A percentile compares a stretch with the other conserved stretches of the same genome.
Evolutionary conservation across 1,140 invertebrate genomes (phyloP).

Genomic region (Mizuhopecten yessoensis): DNA sequence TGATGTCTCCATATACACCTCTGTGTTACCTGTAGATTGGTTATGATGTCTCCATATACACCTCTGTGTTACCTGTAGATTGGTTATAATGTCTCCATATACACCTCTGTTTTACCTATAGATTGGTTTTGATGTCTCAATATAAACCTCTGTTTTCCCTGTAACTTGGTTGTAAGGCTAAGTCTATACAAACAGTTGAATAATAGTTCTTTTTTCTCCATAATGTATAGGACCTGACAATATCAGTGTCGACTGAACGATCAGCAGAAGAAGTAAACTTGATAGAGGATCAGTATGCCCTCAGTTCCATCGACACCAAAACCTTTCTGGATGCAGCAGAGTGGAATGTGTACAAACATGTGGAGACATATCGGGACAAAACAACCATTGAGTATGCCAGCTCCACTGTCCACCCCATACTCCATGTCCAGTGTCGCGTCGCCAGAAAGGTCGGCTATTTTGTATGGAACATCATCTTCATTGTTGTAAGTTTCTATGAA

Average conservation of each 20-base stretch:
- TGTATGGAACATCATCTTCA: conserved; percentile 79
- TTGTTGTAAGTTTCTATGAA: conserved; percentile 73
- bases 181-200: no score
- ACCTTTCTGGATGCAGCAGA: conserved; percentile 73
- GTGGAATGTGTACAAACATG: conserved; percentile 77
- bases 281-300: conserved; percentile 70
- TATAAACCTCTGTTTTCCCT: no score
- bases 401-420: conserved; percentile 74
- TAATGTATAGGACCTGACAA: conserved; percentile 73
- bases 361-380: conserved; percentile 70
- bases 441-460: conserved; percentile 76
- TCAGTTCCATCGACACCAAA: conserved; percentile 69
- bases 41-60: no score
- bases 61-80: no score
- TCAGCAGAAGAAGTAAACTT: conserved; percentile 71
- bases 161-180: no score
- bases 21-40: no score
- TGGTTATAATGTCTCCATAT: no score
- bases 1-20: no score
- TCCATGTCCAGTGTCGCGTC: conserved; percentile 73
- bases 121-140: no score
- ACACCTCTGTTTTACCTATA: no score
- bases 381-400: conserved; percentile 73
- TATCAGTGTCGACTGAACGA: conserved; percentile 71
- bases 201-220: no score